phyloP scores from a whole-genome alignment of 2,113 vertebrate species.

The Oriolus oriolus region DNA sequence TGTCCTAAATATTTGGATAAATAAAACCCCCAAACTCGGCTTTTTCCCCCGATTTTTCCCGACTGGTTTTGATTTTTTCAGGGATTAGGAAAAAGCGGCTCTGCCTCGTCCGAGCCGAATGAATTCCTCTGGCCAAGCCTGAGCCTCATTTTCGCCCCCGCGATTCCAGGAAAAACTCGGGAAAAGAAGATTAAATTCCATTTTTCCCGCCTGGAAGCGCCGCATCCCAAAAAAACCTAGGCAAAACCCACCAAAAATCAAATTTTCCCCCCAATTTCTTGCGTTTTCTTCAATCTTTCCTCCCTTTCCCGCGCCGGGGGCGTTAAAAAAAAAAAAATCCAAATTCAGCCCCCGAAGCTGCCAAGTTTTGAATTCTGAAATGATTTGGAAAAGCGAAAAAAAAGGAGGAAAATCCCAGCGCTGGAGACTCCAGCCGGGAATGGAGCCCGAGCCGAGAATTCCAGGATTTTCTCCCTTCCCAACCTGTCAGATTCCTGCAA shows the following conservation, averaged over 20 bases:
- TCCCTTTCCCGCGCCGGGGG: rapidly evolving
- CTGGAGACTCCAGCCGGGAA: background rate
- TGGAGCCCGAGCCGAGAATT: background rate
- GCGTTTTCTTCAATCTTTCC: background rate
- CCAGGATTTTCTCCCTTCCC: background rate
- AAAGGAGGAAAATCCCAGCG: background rate
- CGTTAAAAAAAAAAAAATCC: background rate
- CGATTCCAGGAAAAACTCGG: background rate
- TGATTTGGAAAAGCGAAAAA: background rate
- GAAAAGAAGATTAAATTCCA: background rate
- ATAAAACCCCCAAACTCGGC: background rate
- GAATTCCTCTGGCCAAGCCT: background rate
- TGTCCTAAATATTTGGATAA: background rate
- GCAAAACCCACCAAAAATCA: background rate
- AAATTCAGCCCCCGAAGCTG: background rate
- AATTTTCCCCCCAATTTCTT: background rate
- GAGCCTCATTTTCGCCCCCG: background rate
- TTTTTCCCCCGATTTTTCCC: background rate
- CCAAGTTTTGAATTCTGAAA: background rate
- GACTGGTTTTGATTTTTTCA: background rate
- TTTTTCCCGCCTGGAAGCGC: background rate
- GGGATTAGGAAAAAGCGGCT: background rate
- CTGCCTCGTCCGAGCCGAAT: background rate
- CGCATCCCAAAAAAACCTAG: background rate
- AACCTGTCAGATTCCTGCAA: background rate